Evolutionary conservation across 2,113 vertebrate species (phyloP).

Genomic region (Seriola dumerili): DNA sequence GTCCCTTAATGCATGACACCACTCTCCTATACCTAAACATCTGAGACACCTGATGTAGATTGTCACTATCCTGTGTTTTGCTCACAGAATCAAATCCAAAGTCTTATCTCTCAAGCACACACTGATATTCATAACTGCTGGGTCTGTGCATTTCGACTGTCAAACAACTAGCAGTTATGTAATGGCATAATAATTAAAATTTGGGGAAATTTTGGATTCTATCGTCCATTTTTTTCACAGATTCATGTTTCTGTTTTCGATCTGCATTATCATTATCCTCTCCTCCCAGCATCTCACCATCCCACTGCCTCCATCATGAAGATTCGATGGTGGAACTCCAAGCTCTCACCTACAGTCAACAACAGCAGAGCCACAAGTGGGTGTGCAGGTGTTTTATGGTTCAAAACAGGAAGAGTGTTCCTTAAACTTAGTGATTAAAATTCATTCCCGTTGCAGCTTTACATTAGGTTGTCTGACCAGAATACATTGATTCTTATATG

Average conservation of each 20-base stretch:
- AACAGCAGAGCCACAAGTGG: constrained; percentile 82
- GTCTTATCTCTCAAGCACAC: too few relatives aligned
- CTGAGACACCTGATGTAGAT: not conserved
- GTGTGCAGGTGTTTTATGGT: not conserved
- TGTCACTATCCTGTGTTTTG: not conserved
- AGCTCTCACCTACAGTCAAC: constrained; percentile 78
- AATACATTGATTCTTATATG: not conserved
- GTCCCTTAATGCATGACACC: not conserved
- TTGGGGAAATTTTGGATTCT: too few relatives aligned
- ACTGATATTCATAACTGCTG: not conserved
- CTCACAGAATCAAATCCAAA: not conserved
- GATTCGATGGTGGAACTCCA: constrained; percentile 90
- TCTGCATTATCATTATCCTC: not conserved
- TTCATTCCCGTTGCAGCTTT: not conserved
- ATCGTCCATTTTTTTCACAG: too few relatives aligned
- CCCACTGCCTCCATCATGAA: constrained; percentile 92
- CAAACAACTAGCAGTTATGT: too few relatives aligned
- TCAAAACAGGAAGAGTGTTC: not conserved
- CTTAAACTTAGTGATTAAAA: not conserved
- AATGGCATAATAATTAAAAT: too few relatives aligned
- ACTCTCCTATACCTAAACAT: not conserved
- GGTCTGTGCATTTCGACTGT: not conserved
- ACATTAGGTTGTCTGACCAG: not conserved
- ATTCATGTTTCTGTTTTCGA: not conserved
- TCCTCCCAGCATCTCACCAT: constrained; percentile 86